Conservation (phyloP, 2,888 invertebrate species). For the Chrysolina haemoptera region DNA sequence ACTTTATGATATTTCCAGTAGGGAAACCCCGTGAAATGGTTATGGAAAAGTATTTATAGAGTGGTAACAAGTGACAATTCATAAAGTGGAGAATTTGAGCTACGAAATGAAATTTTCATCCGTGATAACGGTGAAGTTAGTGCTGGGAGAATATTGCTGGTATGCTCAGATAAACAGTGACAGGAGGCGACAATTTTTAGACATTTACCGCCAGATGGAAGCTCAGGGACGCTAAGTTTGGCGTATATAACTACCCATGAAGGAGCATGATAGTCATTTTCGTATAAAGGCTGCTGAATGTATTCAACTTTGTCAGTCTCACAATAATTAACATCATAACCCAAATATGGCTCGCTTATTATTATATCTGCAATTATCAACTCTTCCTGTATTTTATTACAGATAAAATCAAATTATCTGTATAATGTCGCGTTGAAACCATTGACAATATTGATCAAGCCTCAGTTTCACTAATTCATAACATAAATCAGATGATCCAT, state of each 20-base stretch:
- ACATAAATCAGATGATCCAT: too few species aligned
- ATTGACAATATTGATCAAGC: too few species aligned
- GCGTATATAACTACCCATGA: background rate
- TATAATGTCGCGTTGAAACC: too few species aligned
- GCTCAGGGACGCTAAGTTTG: background rate
- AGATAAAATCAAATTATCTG: too few species aligned
- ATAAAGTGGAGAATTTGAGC: slow-evolving; percentile 2
- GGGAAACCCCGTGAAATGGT: background rate
- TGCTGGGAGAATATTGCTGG: slow-evolving; percentile 4
- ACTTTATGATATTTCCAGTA: slow-evolving; percentile 2
- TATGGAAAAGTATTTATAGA: slow-evolving; percentile 21
- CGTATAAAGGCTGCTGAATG: background rate
- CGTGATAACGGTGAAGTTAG: background rate
- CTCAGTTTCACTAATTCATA: too few species aligned
- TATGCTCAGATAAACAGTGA: background rate
- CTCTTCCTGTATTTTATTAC: too few species aligned
- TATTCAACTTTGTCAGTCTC: too few species aligned
- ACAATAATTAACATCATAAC: too few species aligned
- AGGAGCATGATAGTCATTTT: background rate
- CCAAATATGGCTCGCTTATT: too few species aligned
- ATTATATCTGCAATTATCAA: too few species aligned
- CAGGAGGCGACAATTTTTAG: background rate
- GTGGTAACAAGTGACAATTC: slow-evolving; percentile 18
- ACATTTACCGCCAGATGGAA: background rate
- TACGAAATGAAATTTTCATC: slow-evolving; percentile 2